These are phyloP conservation scores for Morpho helenor DNA, from an alignment of 2,888 invertebrate species.

Conservation along the genomic window DNA sequence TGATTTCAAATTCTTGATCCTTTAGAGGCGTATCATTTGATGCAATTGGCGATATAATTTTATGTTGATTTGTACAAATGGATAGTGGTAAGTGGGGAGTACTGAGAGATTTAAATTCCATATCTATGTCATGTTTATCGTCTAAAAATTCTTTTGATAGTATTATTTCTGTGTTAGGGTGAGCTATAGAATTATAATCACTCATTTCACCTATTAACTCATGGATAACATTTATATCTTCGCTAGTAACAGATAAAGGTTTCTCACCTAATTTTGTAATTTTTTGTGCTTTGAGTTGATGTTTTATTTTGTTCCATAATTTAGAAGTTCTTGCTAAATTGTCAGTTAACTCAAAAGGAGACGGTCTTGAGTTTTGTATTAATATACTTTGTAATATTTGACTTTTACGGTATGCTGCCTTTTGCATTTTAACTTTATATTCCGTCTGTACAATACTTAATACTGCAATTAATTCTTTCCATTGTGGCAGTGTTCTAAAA, in stretches of 20 bases:
- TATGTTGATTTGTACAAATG: slow-evolving; percentile 49
- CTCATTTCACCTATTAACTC: slow-evolving; percentile 30
- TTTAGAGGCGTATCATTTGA: slow-evolving; percentile 35
- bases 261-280: slow-evolving; percentile 6
- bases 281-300: slow-evolving; percentile 24
- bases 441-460: slow-evolving; percentile 42
- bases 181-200: slow-evolving; percentile 32
- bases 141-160: slow-evolving; percentile 21
- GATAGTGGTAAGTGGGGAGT: slow-evolving; percentile 36
- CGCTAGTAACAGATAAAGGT: slow-evolving; percentile 8
- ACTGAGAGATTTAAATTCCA: slow-evolving; percentile 23
- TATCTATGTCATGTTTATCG: slow-evolving; percentile 28
- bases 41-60: slow-evolving; percentile 41
- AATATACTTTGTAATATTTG: slow-evolving; percentile 54
- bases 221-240: slow-evolving; percentile 8
- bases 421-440: slow-evolving; percentile 44
- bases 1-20: slow-evolving; percentile 21
- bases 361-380: slow-evolving; percentile 42
- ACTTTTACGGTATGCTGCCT: slow-evolving; percentile 43
- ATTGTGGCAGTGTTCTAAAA: slow-evolving; percentile 48
- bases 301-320: slow-evolving; percentile 43
- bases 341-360: slow-evolving; percentile 56
- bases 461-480: slow-evolving; percentile 49
- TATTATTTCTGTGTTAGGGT: slow-evolving; percentile 50
- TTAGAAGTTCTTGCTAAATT: slow-evolving; percentile 47